Evolutionary conservation across 2,888 invertebrate species (phyloP).

Genomic region (Hipparchia semele): DNA sequence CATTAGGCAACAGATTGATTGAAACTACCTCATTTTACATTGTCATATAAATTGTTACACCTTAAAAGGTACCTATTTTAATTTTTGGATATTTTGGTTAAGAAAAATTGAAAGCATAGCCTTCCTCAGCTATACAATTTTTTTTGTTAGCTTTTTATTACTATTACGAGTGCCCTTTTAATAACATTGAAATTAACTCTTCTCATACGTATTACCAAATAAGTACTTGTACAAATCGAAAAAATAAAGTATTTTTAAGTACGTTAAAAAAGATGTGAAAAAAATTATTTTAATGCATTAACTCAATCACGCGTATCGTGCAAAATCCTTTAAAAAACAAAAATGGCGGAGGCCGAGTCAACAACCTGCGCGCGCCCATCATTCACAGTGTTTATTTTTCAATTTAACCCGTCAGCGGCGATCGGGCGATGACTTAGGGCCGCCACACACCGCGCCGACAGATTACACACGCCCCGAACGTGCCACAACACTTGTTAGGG

Average conservation of each 20-base stretch:
- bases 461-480: slow-evolving; percentile 56
- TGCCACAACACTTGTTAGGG: slow-evolving; percentile 42
- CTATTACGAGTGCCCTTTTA: too few species aligned
- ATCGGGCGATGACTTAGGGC: slow-evolving; percentile 70
- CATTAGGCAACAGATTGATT: too few species aligned
- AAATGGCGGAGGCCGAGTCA: slow-evolving; percentile 55
- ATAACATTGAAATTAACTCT: too few species aligned
- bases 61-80: too few species aligned
- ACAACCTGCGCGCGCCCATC: slow-evolving; percentile 68
- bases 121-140: too few species aligned
- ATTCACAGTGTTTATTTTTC: slow-evolving; percentile 81
- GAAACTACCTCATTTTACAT: too few species aligned
- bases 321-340: slow-evolving; percentile 38
- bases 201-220: too few species aligned
- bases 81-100: too few species aligned
- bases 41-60: too few species aligned
- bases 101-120: too few species aligned
- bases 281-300: slow-evolving; percentile 12
- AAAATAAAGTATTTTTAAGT: background rate
- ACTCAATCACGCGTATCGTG: slow-evolving; percentile 26
- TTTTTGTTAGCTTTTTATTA: too few species aligned
- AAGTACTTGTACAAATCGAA: too few species aligned
- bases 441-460: slow-evolving; percentile 79
- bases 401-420: slow-evolving; percentile 75
- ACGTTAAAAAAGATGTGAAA: background rate